Evolutionary conservation across 2,797 vertebrate genomes (phyloP).

Genomic region (Urosaurus nigricauda): DNA sequence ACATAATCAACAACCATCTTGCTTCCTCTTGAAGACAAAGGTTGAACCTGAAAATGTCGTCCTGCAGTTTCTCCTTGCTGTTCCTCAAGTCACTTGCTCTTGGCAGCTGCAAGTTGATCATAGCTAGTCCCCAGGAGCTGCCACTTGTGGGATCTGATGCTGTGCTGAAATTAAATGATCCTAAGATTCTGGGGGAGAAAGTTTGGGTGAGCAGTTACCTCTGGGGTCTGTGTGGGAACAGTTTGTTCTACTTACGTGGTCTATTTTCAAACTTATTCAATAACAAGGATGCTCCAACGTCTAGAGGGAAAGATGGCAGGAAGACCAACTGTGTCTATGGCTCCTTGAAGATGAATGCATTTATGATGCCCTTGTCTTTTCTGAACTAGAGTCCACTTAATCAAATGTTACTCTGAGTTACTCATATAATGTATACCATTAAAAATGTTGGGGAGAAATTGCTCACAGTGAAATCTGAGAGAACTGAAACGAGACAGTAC

Average conservation of each 20-base stretch:
- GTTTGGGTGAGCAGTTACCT: background rate
- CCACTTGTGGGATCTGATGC: background rate
- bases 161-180: background rate
- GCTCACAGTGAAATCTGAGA: background rate
- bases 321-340: too few relatives aligned
- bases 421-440: background rate
- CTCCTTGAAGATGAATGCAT: too few relatives aligned
- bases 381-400: background rate
- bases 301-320: too few relatives aligned
- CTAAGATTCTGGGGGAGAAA: background rate
- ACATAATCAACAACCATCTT: background rate
- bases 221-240: background rate
- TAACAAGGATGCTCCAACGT: background rate
- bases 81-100: background rate
- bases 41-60: background rate
- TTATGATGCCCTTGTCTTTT: too few relatives aligned
- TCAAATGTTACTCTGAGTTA: background rate
- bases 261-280: background rate
- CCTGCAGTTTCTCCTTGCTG: background rate
- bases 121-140: background rate
- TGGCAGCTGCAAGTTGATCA: background rate
- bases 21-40: background rate
- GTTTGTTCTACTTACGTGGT: background rate
- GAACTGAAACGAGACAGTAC: background rate
- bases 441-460: background rate